Evolutionary conservation across 2,888 invertebrate genomes (phyloP).

Genomic region (Bellardia pandia): DNA sequence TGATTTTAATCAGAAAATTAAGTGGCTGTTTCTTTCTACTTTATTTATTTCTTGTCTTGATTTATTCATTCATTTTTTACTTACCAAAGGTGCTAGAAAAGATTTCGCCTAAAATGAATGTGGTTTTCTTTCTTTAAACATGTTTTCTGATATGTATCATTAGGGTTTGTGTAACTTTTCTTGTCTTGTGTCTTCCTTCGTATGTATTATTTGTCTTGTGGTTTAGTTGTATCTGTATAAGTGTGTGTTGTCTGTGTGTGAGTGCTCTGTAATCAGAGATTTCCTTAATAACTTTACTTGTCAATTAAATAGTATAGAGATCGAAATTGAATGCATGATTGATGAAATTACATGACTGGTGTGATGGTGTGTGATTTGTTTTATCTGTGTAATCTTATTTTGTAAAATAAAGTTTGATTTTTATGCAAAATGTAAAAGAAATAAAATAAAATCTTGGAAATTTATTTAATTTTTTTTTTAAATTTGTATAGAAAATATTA

Average conservation of each 20-base stretch:
- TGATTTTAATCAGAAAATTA: slow-evolving; percentile 81
- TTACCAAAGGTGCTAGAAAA: slow-evolving; percentile 38
- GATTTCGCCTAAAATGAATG: slow-evolving; percentile 34
- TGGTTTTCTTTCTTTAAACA: slow-evolving; percentile 19
- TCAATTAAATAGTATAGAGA: slow-evolving; percentile 47
- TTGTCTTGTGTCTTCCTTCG: not conserved
- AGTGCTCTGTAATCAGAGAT: slow-evolving; percentile 41
- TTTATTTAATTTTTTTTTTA: not conserved
- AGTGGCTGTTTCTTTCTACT: slow-evolving; percentile 66
- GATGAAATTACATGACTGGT: slow-evolving; percentile 20
- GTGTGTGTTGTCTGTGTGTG: not conserved
- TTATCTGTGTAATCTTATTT: slow-evolving; percentile 2
- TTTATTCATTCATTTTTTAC: not conserved
- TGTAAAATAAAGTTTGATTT: not conserved
- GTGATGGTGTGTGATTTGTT: not conserved
- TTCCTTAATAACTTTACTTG: slow-evolving; percentile 57
- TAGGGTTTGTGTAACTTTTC: slow-evolving; percentile 22
- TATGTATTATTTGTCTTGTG: slow-evolving; percentile 41
- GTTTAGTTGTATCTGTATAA: slow-evolving; percentile 15
- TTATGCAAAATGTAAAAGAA: not conserved
- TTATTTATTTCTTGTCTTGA: slow-evolving; percentile 18
- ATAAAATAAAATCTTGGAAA: not conserved
- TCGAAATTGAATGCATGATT: slow-evolving; percentile 35
- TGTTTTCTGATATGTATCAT: slow-evolving; percentile 57
- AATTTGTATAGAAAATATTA: not conserved